phyloP scores from a whole-genome alignment of 2,113 vertebrate species.

The Rafetus swinhoei region DNA sequence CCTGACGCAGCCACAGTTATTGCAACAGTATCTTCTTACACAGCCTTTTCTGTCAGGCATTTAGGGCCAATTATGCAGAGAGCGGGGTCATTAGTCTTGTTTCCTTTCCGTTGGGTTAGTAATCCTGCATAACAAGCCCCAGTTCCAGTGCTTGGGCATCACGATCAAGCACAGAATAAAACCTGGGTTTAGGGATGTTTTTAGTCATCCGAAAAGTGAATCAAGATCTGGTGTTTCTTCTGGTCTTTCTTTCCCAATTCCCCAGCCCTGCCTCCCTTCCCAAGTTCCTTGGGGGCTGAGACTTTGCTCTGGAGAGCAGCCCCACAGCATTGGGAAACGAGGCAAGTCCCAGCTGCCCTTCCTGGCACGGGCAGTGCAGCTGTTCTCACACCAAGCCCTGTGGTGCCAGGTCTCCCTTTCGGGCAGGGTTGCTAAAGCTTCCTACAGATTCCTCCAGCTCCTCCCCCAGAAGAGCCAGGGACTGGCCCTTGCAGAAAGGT shows the following conservation, averaged over 20 bases:
- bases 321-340: neutral
- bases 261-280: neutral
- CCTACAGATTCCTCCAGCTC: neutral
- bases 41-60: too few relatives aligned
- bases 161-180: neutral
- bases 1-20: neutral
- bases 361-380: neutral
- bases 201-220: neutral
- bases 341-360: neutral
- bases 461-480: neutral
- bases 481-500: neutral
- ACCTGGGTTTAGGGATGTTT: neutral
- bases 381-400: neutral
- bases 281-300: neutral
- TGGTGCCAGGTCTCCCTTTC: neutral
- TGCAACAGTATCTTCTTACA: neutral
- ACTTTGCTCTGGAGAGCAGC: slow-evolving; percentile 9
- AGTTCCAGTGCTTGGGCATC: neutral
- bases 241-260: neutral
- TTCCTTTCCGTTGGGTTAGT: neutral
- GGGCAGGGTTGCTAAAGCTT: neutral
- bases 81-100: neutral
- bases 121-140: neutral
- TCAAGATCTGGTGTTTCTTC: neutral
- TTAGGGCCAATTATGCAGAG: neutral